phyloP scores from a whole-genome alignment of 2,797 vertebrate genomes.

The Geotrypetes seraphini region DNA sequence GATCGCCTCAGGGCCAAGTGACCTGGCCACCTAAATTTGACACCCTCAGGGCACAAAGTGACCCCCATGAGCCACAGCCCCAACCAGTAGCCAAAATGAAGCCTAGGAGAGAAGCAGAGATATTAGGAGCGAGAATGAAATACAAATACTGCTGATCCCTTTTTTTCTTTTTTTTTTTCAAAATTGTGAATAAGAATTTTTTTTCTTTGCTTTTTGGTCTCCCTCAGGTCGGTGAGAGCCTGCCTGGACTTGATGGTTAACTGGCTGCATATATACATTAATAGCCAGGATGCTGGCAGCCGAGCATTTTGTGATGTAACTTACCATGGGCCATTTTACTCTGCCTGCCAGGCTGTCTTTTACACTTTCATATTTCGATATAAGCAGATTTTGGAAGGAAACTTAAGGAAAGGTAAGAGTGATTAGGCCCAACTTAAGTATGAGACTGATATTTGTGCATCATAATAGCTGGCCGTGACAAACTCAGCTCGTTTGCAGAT shows the following conservation, averaged over 20 bases:
- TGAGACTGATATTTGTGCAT: background rate
- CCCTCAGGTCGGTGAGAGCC: slow-evolving; percentile 63
- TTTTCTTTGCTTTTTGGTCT: slow-evolving; percentile 4
- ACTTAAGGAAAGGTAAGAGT: slow-evolving; percentile 75
- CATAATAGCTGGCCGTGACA: too few relatives aligned
- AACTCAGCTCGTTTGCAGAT: background rate
- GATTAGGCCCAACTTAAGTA: background rate
- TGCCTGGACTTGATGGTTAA: slow-evolving; percentile 82
- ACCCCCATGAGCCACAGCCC: too few relatives aligned
- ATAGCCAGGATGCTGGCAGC: slow-evolving; percentile 70
- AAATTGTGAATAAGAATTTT: too few relatives aligned
- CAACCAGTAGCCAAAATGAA: too few relatives aligned
- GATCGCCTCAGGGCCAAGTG: too few relatives aligned
- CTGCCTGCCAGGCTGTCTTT: slow-evolving; percentile 82
- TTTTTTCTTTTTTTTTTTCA: too few relatives aligned
- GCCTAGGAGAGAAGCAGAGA: too few relatives aligned
- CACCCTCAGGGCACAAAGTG: too few relatives aligned
- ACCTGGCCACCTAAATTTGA: too few relatives aligned
- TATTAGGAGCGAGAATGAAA: too few relatives aligned
- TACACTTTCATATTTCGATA: slow-evolving; percentile 85
- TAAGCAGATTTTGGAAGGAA: slow-evolving; percentile 71
- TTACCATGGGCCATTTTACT: slow-evolving; percentile 84
- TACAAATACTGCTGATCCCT: too few relatives aligned
- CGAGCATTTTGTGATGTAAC: slow-evolving; percentile 77
- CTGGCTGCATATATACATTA: slow-evolving; percentile 85